phyloP scores from a whole-genome alignment of 2,113 vertebrate genomes.

The Eulemur rufifrons region DNA sequence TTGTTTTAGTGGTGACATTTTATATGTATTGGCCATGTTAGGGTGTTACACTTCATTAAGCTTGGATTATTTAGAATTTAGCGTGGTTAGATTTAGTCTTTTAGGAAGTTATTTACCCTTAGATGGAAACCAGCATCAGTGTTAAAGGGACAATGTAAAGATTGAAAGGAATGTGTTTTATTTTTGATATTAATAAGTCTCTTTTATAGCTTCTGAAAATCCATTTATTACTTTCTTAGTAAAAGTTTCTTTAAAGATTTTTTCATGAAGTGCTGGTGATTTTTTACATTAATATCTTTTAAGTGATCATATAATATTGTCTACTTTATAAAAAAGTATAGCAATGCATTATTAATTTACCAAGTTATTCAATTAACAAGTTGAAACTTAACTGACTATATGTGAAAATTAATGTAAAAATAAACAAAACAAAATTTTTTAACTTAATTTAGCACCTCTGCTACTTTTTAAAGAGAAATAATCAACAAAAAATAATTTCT shows the following conservation, averaged over 20 bases:
- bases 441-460: not conserved
- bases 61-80: not conserved
- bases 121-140: not conserved
- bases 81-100: not conserved
- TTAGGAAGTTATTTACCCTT: constrained; percentile 21
- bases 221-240: not conserved
- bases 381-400: not conserved
- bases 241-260: not conserved
- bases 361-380: not conserved
- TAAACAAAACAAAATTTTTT: not conserved
- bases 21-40: not conserved
- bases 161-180: not conserved
- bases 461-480: not conserved
- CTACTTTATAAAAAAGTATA: not conserved
- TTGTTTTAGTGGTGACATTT: constrained; percentile 43
- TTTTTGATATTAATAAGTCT: not conserved
- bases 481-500: not conserved
- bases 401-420: not conserved
- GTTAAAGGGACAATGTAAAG: not conserved
- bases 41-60: constrained; percentile 43
- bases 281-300: not conserved
- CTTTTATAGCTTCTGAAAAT: not conserved
- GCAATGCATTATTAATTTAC: not conserved
- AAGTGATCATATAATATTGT: not conserved
- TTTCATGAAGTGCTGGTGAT: not conserved